phyloP scores from a whole-genome alignment of 2,797 vertebrate species.

The Danio choprae region DNA sequence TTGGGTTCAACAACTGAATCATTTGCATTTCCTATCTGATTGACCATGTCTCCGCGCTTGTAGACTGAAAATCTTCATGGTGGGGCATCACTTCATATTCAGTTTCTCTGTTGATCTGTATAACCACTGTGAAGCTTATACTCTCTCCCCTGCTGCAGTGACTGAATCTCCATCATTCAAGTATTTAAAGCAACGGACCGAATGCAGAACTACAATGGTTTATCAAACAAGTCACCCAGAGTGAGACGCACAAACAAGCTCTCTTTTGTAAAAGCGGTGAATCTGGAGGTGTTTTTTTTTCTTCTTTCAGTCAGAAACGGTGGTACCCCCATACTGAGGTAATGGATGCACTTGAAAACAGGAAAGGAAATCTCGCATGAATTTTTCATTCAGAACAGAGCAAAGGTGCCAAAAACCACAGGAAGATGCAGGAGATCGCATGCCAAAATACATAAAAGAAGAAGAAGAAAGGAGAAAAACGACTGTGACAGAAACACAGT shows the following conservation, averaged over 20 bases:
- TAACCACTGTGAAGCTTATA: slow-evolving; percentile 58
- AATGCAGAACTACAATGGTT: slow-evolving; percentile 56
- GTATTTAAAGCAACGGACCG: slow-evolving; percentile 51
- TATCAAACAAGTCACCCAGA: slow-evolving; percentile 56
- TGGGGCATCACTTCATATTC: slow-evolving; percentile 27
- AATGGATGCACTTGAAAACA: slow-evolving; percentile 43
- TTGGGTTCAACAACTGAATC: background rate
- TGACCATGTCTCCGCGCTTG: background rate
- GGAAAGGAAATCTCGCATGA: slow-evolving; percentile 9
- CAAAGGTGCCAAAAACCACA: slow-evolving; percentile 27
- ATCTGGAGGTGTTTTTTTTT: slow-evolving; percentile 10
- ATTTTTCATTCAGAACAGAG: slow-evolving; percentile 27
- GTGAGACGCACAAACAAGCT: slow-evolving; percentile 41
- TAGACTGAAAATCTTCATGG: slow-evolving; percentile 6
- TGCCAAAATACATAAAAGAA: slow-evolving; percentile 5
- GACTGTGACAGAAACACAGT: slow-evolving; percentile 6
- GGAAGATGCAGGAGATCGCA: slow-evolving; percentile 2
- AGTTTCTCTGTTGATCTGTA: slow-evolving; percentile 66
- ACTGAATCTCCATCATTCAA: slow-evolving; percentile 36
- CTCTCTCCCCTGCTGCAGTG: slow-evolving; percentile 53
- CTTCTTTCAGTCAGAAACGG: slow-evolving; percentile 11
- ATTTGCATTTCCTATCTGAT: slow-evolving; percentile 7
- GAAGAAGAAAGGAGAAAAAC: background rate
- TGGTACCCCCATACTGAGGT: slow-evolving; percentile 31
- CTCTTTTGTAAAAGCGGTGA: slow-evolving; percentile 30